These are phyloP conservation scores for Atta cephalotes DNA, from an alignment of 1,140 invertebrate genomes.

Conservation along the genomic window DNA sequence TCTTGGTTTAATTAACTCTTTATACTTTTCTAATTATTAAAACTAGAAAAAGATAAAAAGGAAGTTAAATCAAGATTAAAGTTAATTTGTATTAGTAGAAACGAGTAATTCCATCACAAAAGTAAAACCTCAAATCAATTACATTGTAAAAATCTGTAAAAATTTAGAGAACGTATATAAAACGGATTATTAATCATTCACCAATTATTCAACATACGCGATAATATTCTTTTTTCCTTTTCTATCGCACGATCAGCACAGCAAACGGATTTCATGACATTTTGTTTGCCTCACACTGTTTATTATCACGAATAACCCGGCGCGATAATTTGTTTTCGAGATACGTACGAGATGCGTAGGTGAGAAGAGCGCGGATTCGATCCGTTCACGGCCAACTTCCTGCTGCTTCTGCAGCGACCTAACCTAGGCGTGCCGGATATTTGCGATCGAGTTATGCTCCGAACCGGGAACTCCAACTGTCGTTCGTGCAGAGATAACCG, in stretches of 20 bases:
- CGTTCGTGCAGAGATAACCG: background rate
- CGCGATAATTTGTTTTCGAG: constrained; percentile 10
- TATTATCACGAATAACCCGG: background rate
- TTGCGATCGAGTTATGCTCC: background rate
- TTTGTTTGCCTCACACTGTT: background rate
- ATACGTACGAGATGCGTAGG: background rate
- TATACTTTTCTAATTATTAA: no score
- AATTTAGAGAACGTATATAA: background rate
- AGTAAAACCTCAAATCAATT: no score
- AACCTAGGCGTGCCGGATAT: constrained; percentile 34
- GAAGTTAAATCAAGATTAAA: no score
- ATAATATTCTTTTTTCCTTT: no score
- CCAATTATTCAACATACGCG: background rate
- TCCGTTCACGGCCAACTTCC: constrained; percentile 37
- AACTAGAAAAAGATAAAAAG: no score
- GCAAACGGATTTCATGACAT: background rate
- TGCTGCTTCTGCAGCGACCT: background rate
- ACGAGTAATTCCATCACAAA: no score
- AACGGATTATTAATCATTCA: background rate
- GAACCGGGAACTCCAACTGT: no score
- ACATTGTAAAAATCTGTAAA: background rate
- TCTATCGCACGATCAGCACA: background rate
- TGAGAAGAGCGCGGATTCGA: constrained; percentile 34
- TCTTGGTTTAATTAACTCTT: no score
- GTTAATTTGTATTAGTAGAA: no score